Conservation (phyloP, 2,888 invertebrate genomes). For the Adelphocoris suturalis region DNA sequence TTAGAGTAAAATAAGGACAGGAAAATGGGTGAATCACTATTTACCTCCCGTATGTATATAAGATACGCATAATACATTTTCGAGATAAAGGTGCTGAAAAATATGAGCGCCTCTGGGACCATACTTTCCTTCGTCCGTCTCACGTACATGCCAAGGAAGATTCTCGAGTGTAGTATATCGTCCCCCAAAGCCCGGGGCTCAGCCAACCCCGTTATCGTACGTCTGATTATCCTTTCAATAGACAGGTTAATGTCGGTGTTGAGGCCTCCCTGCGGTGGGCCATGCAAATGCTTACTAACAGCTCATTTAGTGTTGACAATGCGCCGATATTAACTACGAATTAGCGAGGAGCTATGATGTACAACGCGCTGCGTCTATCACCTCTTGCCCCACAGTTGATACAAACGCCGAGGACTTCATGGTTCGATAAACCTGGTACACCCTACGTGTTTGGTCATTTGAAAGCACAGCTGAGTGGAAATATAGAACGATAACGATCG, state of each 20-base stretch:
- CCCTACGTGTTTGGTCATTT: no score
- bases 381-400: background rate
- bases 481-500: no score
- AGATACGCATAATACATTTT: no score
- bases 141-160: background rate
- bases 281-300: slow-evolving; percentile 23
- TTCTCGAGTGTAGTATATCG: background rate
- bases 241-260: slow-evolving; percentile 27
- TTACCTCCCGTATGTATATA: no score
- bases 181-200: slow-evolving; percentile 6
- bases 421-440: no score
- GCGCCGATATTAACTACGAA: slow-evolving; percentile 8
- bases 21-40: no score
- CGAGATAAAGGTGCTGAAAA: no score
- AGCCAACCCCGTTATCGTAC: slow-evolving; percentile 11
- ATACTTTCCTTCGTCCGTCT: background rate
- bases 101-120: background rate
- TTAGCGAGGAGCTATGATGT: background rate
- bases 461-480: no score
- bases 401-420: background rate
- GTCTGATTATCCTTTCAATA: slow-evolving; percentile 47
- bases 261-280: slow-evolving; percentile 20
- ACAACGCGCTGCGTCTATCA: background rate
- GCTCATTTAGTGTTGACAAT: slow-evolving; percentile 41
- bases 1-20: no score